Base-by-base conservation (phyloP, 2,113 vertebrate genomes). In the Petroica traversi region DNA sequence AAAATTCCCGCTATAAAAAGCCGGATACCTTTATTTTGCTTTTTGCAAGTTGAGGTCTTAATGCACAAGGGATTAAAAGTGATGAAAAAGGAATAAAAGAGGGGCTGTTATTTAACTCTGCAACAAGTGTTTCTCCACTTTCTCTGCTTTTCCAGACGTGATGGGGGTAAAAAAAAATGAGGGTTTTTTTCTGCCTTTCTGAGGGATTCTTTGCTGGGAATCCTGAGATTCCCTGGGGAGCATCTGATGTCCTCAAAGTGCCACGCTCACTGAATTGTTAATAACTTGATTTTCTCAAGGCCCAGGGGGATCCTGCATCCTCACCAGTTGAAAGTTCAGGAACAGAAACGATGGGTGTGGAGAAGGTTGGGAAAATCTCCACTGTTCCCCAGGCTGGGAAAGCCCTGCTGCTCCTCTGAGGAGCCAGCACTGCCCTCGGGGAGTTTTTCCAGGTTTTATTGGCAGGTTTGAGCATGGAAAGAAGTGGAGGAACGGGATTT, bases 351-450 rank as follows among this genome's bases (percentile, higher is more conserved):
- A 1, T 25, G 36, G 17, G 8, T 8, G 6, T 46, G 69, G 57
- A 55, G 82, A 38, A 51, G 0, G 0, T 1, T 26, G 31, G 33
- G 43, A 16, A 77, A 58, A 55, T 5, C 38, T 3, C 11, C 34
- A 66, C 20, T 48, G 19, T 23, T 87, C 31, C 29, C n/a, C 14
- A 48, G 23, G 11, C 31, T 38, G 26, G 64, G 31, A 81, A 45
- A 72, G 14, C 9, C 6, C 51, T 2, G 1, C 28, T 73, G 17
- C 40, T 57, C 31, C 24, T 31, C 77, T 36, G 69, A 63, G 52
- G 52, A 85, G 3, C 19, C 69, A 59, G 2, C 1, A 0, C 24
- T n/a, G 18, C 52, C 34, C 52, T 59, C 5, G 0, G 16, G 8
- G 38, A 61, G 3, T 14, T 90, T 54, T 36, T 43, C 28, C 34